phyloP scores from a whole-genome alignment of 2,888 invertebrate species.

The Cryptops parisi region DNA sequence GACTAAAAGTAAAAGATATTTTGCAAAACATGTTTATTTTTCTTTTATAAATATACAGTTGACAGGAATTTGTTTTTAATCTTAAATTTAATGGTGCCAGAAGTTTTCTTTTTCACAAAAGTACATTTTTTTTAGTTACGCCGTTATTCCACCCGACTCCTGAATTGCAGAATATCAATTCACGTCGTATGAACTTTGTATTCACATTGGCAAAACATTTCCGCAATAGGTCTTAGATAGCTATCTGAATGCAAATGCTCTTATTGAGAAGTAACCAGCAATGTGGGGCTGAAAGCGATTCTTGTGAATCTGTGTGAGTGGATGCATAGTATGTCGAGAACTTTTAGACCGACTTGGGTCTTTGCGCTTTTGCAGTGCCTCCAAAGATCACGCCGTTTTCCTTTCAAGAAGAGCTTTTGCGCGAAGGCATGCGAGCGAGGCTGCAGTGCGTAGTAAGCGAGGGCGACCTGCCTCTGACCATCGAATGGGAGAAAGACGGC shows the following conservation, averaged over 20 bases:
- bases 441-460: conserved; percentile 16
- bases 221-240: conserved; percentile 3
- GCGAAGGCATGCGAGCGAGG: conserved; percentile 20
- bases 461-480: conserved; percentile 18
- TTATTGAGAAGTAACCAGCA: no score
- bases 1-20: no score
- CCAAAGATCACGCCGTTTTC: conserved; percentile 46
- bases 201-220: neutral
- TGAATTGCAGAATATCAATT: no score
- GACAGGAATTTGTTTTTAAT: no score
- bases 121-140: no score
- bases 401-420: conserved; percentile 22
- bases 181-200: neutral
- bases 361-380: conserved; percentile 41
- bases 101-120: no score
- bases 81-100: no score
- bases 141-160: no score
- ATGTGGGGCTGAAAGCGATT: no score
- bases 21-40: no score
- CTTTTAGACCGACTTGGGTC: conserved; percentile 7
- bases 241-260: neutral
- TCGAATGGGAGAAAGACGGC: conserved; percentile 31
- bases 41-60: no score
- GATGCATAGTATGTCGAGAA: neutral
- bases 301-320: neutral